Evolutionary conservation across 2,888 invertebrate species (phyloP).

Genomic region (Cantharis nigra): DNA sequence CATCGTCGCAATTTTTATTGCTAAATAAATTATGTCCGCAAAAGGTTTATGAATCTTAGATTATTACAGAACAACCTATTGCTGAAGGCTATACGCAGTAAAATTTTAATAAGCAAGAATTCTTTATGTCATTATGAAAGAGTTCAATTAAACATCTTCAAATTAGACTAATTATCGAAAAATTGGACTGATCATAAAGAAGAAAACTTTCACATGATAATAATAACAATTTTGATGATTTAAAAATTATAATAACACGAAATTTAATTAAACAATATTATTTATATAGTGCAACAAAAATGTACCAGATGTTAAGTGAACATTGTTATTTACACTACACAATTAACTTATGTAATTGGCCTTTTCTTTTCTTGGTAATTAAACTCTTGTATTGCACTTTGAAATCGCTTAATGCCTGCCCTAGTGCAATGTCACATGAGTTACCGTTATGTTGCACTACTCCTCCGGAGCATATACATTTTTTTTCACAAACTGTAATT

Average conservation of each 20-base stretch:
- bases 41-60: conserved; percentile 6
- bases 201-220: neutral
- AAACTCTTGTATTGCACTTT: conserved; percentile 21
- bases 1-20: conserved; percentile 12
- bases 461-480: conserved; percentile 5
- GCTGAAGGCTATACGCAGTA: conserved; percentile 9
- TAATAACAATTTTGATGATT: neutral
- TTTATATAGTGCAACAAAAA: conserved; percentile 13
- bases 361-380: conserved; percentile 25
- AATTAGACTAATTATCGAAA: conserved; percentile 7
- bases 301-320: conserved; percentile 20
- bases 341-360: conserved; percentile 25
- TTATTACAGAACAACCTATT: conserved; percentile 5
- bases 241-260: neutral
- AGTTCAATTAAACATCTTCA: conserved; percentile 3
- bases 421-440: conserved; percentile 18
- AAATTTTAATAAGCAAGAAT: conserved; percentile 14
- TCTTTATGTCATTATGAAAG: conserved; percentile 8
- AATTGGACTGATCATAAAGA: conserved; percentile 5
- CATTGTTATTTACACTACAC: conserved; percentile 22
- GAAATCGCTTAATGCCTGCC: conserved; percentile 11
- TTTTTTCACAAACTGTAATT: neutral
- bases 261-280: neutral
- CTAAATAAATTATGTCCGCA: conserved; percentile 12
- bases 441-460: conserved; percentile 21